Conservation (phyloP, 2,888 invertebrate genomes). For the Athrips mouffetella region DNA sequence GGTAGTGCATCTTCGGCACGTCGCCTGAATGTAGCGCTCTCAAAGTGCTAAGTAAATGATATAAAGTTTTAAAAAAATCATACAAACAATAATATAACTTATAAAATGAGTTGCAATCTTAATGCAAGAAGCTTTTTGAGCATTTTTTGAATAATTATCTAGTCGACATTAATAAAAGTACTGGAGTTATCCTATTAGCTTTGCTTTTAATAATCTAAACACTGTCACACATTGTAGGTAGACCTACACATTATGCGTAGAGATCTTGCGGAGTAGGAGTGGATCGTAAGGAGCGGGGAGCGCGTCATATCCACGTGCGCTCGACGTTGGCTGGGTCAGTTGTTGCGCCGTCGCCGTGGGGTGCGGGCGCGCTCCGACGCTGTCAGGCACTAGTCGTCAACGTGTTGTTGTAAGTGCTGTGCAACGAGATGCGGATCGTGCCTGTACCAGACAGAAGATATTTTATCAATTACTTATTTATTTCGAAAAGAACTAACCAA, state of each 20-base stretch:
- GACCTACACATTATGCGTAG: conserved; percentile 41
- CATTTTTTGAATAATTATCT: no score
- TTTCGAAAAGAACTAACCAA: neutral
- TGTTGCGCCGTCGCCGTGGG: conserved; percentile 39
- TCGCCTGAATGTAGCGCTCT: no score
- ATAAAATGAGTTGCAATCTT: no score
- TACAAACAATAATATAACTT: no score
- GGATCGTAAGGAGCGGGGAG: conserved; percentile 32
- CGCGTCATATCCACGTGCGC: conserved; percentile 59
- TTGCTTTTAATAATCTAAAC: no score
- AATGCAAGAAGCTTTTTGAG: no score
- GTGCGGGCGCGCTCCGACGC: conserved; percentile 49
- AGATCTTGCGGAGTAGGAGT: conserved; percentile 62
- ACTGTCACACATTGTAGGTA: no score
- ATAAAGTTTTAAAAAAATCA: no score
- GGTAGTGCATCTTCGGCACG: no score
- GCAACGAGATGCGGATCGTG: conserved; percentile 70
- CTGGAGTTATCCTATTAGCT: no score
- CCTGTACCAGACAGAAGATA: conserved; percentile 37
- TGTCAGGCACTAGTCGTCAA: conserved; percentile 64
- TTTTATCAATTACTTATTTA: neutral
- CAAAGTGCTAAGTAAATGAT: no score
- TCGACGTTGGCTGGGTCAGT: conserved; percentile 38
- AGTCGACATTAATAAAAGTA: no score
- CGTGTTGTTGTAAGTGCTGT: conserved; percentile 72